phyloP scores from a whole-genome alignment of 2,888 invertebrate genomes.

The Rhogogaster chlorosoma region DNA sequence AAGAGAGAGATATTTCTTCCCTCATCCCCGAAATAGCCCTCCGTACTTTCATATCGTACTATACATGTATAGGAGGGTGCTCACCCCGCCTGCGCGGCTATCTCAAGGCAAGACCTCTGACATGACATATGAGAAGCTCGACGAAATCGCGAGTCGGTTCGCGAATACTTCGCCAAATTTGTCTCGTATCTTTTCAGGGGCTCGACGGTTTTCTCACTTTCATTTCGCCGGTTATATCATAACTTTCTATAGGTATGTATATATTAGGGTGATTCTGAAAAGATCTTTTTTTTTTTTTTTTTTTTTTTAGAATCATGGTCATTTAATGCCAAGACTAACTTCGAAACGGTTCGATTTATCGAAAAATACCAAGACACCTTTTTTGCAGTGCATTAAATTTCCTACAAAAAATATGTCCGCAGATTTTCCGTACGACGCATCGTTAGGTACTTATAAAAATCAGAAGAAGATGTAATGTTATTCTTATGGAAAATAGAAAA shows the following conservation, averaged over 20 bases:
- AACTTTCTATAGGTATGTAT: neutral
- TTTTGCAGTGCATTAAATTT: no score
- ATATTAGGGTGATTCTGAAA: neutral
- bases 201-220: constrained; percentile 32
- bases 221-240: neutral
- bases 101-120: constrained; percentile 28
- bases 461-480: no score
- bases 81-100: neutral
- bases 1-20: neutral
- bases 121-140: constrained; percentile 34
- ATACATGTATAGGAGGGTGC: neutral
- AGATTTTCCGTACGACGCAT: no score
- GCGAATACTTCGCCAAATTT: constrained; percentile 20
- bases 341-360: no score
- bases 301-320: no score
- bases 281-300: no score
- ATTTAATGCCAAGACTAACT: no score
- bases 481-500: no score
- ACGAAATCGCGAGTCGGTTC: constrained; percentile 2
- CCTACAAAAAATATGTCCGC: no score
- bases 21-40: neutral
- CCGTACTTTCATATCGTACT: neutral
- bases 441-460: no score
- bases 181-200: constrained; percentile 3
- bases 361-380: no score